Percentiles rank a stretch among this genome's conserved stretches.
These are phyloP conservation scores for Coturnix japonica DNA, from an alignment of 2,113 vertebrate species.

Conservation along the genomic window DNA sequence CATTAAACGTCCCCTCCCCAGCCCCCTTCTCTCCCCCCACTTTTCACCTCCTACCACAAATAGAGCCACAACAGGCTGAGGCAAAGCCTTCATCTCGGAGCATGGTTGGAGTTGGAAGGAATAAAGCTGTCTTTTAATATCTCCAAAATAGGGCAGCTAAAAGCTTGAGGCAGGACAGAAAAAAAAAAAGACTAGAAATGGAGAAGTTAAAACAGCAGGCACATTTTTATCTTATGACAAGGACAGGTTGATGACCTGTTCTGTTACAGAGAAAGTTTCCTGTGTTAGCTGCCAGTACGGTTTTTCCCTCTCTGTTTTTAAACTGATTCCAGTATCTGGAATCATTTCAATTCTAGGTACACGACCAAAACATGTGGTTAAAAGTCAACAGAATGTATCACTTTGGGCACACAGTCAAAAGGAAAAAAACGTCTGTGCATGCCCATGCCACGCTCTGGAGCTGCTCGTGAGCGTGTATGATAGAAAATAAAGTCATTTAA, in stretches of 20 bases:
- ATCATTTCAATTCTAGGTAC: conserved; percentile 16
- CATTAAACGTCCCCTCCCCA: too few species aligned
- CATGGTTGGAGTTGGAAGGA: not conserved
- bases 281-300: not conserved
- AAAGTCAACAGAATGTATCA: conserved; percentile 46
- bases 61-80: not conserved
- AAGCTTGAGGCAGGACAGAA: not conserved
- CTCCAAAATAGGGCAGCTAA: not conserved
- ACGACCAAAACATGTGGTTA: not conserved
- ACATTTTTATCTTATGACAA: conserved; percentile 52
- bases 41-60: not conserved
- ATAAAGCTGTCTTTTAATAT: not conserved
- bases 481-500: not conserved
- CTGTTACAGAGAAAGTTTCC: conserved; percentile 1
- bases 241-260: conserved; percentile 33
- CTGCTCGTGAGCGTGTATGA: not conserved
- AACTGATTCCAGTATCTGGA: conserved; percentile 10
- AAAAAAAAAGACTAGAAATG: not conserved
- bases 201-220: not conserved
- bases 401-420: not conserved
- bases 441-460: not conserved
- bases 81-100: not conserved
- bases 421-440: not conserved
- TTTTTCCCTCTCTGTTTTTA: conserved; percentile 33
- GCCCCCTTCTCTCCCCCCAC: too few species aligned